Evolutionary conservation across 2,797 vertebrate genomes (phyloP).

Genomic region (Gadopsis marmoratus): DNA sequence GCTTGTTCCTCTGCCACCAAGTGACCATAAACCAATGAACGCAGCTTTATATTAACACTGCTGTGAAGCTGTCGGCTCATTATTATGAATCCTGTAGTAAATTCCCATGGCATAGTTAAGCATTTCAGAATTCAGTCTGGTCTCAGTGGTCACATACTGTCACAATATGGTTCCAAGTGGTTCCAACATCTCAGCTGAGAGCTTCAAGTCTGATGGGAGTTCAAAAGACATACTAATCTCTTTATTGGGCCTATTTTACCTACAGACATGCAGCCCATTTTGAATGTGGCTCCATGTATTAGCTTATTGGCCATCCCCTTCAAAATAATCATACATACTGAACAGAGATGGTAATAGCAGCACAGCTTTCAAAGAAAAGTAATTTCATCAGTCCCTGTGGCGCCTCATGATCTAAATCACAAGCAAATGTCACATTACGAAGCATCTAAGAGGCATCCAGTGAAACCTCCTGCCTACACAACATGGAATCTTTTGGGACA

Average conservation of each 20-base stretch:
- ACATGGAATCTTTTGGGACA: conserved; percentile 65
- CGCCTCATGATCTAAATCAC: conserved; percentile 60
- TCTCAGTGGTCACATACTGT: not conserved
- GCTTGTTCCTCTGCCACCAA: not conserved
- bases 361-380: conserved; percentile 52
- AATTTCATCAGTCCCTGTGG: conserved; percentile 59
- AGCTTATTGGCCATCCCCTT: conserved; percentile 38
- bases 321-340: conserved; percentile 57
- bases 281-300: conserved; percentile 55
- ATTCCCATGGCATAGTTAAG: not conserved
- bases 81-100: not conserved
- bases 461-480: conserved; percentile 64
- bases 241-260: conserved; percentile 57
- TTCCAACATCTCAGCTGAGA: conserved; percentile 21
- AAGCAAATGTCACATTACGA: conserved; percentile 59
- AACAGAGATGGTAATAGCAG: conserved; percentile 47
- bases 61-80: not conserved
- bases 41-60: conserved; percentile 5
- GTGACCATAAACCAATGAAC: not conserved
- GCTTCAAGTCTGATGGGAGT: conserved; percentile 36
- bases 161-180: not conserved
- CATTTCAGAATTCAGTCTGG: conserved; percentile 1
- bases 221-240: conserved; percentile 33
- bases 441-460: conserved; percentile 54
- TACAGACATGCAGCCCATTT: conserved; percentile 50